phyloP scores from a whole-genome alignment of 2,797 vertebrate species.

The Poeciliopsis paucimaculata region DNA sequence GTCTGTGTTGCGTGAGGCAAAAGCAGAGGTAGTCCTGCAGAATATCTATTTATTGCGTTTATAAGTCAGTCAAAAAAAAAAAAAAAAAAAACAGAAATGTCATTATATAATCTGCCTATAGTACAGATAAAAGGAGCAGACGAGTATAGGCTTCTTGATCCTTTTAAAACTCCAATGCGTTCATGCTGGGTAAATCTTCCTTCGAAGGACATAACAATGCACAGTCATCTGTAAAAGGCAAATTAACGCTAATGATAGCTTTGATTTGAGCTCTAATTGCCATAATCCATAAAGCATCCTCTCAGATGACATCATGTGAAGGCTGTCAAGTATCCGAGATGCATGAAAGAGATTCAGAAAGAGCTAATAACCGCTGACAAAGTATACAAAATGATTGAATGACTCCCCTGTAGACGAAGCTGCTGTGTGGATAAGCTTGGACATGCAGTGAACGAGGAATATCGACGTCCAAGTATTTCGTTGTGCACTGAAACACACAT shows the following conservation, averaged over 20 bases:
- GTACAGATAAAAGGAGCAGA: neutral
- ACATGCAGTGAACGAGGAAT: constrained; percentile 1
- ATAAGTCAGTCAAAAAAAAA: constrained; percentile 34
- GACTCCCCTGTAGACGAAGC: constrained; percentile 33
- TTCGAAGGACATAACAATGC: constrained; percentile 31
- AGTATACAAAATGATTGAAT: constrained; percentile 42
- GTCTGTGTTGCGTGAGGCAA: constrained; percentile 25
- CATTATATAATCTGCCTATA: neutral
- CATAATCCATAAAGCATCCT: constrained; percentile 67
- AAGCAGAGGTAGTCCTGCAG: constrained; percentile 19
- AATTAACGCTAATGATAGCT: constrained; percentile 65
- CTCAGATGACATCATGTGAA: constrained; percentile 63
- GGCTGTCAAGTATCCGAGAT: constrained; percentile 62
- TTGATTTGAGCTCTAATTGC: constrained; percentile 68
- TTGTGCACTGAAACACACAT: neutral
- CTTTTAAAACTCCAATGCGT: constrained; percentile 31
- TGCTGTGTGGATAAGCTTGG: constrained; percentile 37
- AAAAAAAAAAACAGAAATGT: constrained; percentile 34
- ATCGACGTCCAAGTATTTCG: neutral
- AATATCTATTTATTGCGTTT: constrained; percentile 29
- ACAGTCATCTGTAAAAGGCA: constrained; percentile 45
- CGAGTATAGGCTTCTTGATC: constrained; percentile 38
- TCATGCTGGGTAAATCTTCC: constrained; percentile 41
- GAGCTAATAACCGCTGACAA: constrained; percentile 58
- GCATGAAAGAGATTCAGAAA: constrained; percentile 48